These are phyloP conservation scores for Synanthedon formicaeformis DNA, from an alignment of 2,888 invertebrate genomes.

Conservation along the genomic window DNA sequence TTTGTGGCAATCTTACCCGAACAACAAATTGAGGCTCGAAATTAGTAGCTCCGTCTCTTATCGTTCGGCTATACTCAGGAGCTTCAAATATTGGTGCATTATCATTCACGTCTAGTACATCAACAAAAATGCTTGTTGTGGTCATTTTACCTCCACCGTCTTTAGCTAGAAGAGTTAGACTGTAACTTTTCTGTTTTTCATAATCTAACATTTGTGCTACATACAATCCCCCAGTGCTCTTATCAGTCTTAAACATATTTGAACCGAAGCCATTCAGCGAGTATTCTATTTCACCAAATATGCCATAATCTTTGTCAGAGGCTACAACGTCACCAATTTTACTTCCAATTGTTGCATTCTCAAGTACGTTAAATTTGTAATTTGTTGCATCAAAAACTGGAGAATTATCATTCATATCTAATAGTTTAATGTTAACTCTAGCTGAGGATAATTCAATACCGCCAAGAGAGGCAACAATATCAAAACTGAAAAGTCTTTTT, in stretches of 20 bases:
- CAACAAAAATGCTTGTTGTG: constrained; percentile 77
- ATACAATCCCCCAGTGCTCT: constrained; percentile 74
- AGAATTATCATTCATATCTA: constrained; percentile 85
- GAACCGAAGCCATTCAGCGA: constrained; percentile 83
- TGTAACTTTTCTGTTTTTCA: constrained; percentile 83
- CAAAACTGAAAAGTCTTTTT: constrained; percentile 73
- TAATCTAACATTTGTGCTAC: constrained; percentile 78
- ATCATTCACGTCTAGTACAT: constrained; percentile 81
- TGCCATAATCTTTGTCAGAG: constrained; percentile 78
- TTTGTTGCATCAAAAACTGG: constrained; percentile 75
- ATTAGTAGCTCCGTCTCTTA: constrained; percentile 79
- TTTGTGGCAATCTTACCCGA: constrained; percentile 48
- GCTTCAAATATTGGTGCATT: constrained; percentile 80
- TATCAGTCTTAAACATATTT: constrained; percentile 79
- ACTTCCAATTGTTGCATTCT: constrained; percentile 73
- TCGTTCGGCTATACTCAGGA: constrained; percentile 77
- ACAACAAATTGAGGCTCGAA: constrained; percentile 86
- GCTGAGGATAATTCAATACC: constrained; percentile 70
- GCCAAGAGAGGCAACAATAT: constrained; percentile 73
- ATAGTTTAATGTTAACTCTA: constrained; percentile 73
- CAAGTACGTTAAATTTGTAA: constrained; percentile 75
- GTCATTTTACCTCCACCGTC: constrained; percentile 84
- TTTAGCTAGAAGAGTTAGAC: constrained; percentile 81
- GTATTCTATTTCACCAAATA: constrained; percentile 79
- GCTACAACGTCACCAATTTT: constrained; percentile 77